A percentile compares a stretch with the other conserved stretches of the same genome.
Evolutionary conservation across 1,140 invertebrate genomes (phyloP).

Genomic region (Cataglyphis hispanica): DNA sequence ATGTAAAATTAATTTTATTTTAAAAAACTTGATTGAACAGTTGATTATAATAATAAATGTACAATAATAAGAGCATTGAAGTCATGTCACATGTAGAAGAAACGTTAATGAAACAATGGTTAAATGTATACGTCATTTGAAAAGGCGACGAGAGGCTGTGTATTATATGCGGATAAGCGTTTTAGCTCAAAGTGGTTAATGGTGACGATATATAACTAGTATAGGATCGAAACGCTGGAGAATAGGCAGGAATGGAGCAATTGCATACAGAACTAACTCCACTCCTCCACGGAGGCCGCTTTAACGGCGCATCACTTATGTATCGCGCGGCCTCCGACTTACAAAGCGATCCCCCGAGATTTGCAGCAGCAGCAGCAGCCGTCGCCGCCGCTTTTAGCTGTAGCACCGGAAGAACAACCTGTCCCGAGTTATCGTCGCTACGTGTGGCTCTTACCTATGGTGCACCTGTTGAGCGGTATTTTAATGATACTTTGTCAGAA

Average conservation of each 20-base stretch:
- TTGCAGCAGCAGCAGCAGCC: constrained; percentile 64
- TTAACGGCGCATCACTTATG: constrained; percentile 85
- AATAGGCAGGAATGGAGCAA: constrained; percentile 78
- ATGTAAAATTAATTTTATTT: background rate
- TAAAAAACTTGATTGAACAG: background rate
- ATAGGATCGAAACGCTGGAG: constrained; percentile 75
- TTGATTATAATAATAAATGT: background rate
- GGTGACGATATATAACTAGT: constrained; percentile 39
- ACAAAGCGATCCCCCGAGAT: constrained; percentile 85
- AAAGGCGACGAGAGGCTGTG: background rate
- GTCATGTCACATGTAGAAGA: background rate
- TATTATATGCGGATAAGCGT: constrained; percentile 21
- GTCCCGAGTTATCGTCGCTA: constrained; percentile 74
- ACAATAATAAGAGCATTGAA: background rate
- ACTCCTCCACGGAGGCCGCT: constrained; percentile 75
- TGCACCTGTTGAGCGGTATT: constrained; percentile 83
- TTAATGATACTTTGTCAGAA: constrained; percentile 62
- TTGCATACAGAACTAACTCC: constrained; percentile 74
- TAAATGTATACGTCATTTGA: background rate
- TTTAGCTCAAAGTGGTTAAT: constrained; percentile 51
- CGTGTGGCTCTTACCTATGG: constrained; percentile 65
- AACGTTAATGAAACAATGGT: background rate
- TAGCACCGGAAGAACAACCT: constrained; percentile 77
- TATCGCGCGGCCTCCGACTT: constrained; percentile 82
- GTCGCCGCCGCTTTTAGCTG: constrained; percentile 75